Evolutionary conservation across 2,797 vertebrate species (phyloP).

Genomic region (Orientallactaga sibirica): DNA sequence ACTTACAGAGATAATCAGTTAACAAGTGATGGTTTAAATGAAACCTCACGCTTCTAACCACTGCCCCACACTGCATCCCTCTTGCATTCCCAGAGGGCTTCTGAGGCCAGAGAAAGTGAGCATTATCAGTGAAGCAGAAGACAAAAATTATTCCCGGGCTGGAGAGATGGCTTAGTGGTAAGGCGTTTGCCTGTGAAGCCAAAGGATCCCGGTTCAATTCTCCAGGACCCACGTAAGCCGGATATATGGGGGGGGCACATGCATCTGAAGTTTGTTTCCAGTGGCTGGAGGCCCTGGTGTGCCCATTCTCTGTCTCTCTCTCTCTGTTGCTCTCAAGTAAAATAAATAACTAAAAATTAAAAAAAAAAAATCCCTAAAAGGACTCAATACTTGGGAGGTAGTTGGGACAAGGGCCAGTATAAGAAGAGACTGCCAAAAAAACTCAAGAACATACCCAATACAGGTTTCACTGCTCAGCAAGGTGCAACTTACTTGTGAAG

Average conservation of each 20-base stretch:
- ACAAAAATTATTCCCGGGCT: not conserved
- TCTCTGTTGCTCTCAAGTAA: too few relatives aligned
- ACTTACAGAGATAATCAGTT: not conserved
- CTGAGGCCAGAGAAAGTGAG: not conserved
- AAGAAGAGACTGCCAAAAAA: not conserved
- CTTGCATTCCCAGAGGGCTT: not conserved
- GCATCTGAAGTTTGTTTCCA: too few relatives aligned
- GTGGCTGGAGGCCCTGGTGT: too few relatives aligned
- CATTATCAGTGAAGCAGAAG: not conserved
- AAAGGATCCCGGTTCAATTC: too few relatives aligned
- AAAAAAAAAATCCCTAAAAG: not conserved
- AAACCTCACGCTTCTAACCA: not conserved
- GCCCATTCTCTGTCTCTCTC: too few relatives aligned
- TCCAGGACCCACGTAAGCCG: too few relatives aligned
- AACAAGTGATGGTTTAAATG: not conserved
- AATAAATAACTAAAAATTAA: too few relatives aligned
- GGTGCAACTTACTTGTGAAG: not conserved
- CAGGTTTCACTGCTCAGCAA: not conserved
- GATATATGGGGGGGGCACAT: too few relatives aligned
- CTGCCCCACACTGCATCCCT: not conserved
- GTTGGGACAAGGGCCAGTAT: not conserved
- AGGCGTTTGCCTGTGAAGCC: too few relatives aligned
- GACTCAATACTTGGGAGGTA: not conserved
- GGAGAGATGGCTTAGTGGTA: too few relatives aligned
- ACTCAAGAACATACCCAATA: not conserved